A percentile compares a stretch with the other conserved stretches of the same genome.
Evolutionary conservation across 2,797 vertebrate genomes (phyloP).

Genomic region (Mallotus villosus): DNA sequence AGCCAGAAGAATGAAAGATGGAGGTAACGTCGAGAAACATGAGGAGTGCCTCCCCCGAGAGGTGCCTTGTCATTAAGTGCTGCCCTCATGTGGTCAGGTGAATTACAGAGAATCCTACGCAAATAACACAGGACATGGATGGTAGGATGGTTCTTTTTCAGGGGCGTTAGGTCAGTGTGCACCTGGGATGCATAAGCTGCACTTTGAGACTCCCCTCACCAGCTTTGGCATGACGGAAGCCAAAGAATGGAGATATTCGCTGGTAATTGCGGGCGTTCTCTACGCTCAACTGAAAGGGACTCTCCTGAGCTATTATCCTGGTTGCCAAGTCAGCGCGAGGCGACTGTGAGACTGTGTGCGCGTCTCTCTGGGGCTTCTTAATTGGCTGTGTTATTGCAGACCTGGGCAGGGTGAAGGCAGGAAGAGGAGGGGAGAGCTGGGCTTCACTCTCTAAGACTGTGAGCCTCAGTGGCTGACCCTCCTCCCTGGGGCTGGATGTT

Average conservation of each 20-base stretch:
- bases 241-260: slow-evolving; percentile 50
- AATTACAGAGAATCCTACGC: not conserved
- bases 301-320: slow-evolving; percentile 70
- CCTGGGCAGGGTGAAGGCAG: slow-evolving; percentile 62
- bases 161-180: slow-evolving; percentile 31
- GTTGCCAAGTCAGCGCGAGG: slow-evolving; percentile 74
- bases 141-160: not conserved
- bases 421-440: slow-evolving; percentile 43
- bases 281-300: slow-evolving; percentile 63
- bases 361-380: slow-evolving; percentile 71
- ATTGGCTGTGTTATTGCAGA: slow-evolving; percentile 78
- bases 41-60: not conserved
- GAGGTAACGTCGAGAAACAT: not conserved
- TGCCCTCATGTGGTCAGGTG: slow-evolving; percentile 14
- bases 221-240: slow-evolving; percentile 40
- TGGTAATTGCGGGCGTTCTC: slow-evolving; percentile 68
- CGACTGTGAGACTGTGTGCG: slow-evolving; percentile 56
- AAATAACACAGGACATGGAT: not conserved
- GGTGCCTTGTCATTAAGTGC: slow-evolving; percentile 1
- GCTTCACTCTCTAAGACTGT: slow-evolving; percentile 57
- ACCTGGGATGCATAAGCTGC: slow-evolving; percentile 55
- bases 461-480: slow-evolving; percentile 63
- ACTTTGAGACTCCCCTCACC: slow-evolving; percentile 58
- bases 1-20: not conserved
- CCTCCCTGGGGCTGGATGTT: slow-evolving; percentile 64